These are phyloP conservation scores for Rhea americana DNA, from an alignment of 2,113 vertebrate genomes.

Conservation along the genomic window DNA sequence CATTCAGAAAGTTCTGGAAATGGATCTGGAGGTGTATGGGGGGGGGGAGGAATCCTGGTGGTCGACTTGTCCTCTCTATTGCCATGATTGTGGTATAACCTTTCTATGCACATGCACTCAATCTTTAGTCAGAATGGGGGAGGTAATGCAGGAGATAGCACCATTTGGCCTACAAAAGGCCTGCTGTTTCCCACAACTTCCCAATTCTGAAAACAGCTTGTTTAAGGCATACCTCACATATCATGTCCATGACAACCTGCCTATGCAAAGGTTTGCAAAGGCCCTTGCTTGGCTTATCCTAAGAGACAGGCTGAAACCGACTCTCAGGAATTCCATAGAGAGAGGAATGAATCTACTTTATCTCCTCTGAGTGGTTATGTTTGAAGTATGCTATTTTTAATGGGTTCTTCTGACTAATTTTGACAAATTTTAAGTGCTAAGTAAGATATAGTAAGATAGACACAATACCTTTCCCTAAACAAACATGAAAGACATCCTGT, in stretches of 20 bases:
- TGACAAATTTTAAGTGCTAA: slow-evolving; percentile 7
- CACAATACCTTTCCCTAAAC: neutral
- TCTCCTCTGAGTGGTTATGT: neutral
- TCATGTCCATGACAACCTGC: neutral
- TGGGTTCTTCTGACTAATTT: slow-evolving; percentile 29
- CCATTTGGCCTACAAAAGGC: too few relatives aligned
- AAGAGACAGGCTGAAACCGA: neutral
- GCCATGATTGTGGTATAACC: too few relatives aligned
- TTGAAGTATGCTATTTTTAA: slow-evolving; percentile 22
- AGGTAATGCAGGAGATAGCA: too few relatives aligned
- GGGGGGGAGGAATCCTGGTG: too few relatives aligned
- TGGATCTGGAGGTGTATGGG: too few relatives aligned
- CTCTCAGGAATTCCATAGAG: neutral
- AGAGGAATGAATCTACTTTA: neutral
- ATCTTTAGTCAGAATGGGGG: too few relatives aligned
- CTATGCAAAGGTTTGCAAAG: neutral
- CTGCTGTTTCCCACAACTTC: too few relatives aligned
- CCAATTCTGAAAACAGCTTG: too few relatives aligned
- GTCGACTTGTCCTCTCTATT: too few relatives aligned
- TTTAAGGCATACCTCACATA: too few relatives aligned
- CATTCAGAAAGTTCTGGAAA: too few relatives aligned
- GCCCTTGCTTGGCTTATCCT: neutral
- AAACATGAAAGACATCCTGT: neutral
- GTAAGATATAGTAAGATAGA: neutral
- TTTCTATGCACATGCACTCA: too few relatives aligned